These are phyloP conservation scores for Mesocentrotus franciscanus DNA, from an alignment of 53 echinoderm and acorn worm species.

Conservation along the genomic window DNA sequence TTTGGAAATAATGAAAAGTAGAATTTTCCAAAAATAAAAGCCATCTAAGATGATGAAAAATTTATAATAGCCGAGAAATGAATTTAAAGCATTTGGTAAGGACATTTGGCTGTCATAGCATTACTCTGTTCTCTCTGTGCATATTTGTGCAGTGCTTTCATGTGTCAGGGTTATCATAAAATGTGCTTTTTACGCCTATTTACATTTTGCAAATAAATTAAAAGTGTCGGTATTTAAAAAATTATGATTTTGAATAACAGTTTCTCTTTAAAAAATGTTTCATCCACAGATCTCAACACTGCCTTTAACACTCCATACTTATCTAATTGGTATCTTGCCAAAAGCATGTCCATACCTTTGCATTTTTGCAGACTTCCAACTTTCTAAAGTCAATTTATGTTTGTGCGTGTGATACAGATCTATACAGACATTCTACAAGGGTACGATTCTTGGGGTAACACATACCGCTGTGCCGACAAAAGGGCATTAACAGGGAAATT, in stretches of 20 bases:
- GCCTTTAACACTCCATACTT: neutral
- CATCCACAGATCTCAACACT: neutral
- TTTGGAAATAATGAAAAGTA: too few relatives aligned
- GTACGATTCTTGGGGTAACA: neutral
- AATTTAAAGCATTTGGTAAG: too few relatives aligned
- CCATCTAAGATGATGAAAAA: too few relatives aligned
- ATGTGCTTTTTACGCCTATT: neutral
- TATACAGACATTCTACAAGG: neutral
- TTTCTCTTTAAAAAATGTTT: neutral
- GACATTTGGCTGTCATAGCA: neutral
- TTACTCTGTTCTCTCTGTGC: neutral
- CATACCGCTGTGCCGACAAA: neutral
- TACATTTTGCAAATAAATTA: neutral
- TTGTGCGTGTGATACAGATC: neutral
- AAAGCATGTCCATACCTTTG: neutral
- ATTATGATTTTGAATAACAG: neutral
- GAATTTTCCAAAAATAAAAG: too few relatives aligned
- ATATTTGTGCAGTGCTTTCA: neutral
- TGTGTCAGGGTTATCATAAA: neutral
- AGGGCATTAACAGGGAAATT: neutral
- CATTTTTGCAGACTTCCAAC: neutral
- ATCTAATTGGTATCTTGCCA: neutral
- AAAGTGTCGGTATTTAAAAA: neutral
- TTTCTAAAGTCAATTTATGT: neutral
- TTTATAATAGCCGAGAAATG: too few relatives aligned